Evolutionary conservation across 2,113 vertebrate genomes (phyloP).

Genomic region (Clarias batrachus): DNA sequence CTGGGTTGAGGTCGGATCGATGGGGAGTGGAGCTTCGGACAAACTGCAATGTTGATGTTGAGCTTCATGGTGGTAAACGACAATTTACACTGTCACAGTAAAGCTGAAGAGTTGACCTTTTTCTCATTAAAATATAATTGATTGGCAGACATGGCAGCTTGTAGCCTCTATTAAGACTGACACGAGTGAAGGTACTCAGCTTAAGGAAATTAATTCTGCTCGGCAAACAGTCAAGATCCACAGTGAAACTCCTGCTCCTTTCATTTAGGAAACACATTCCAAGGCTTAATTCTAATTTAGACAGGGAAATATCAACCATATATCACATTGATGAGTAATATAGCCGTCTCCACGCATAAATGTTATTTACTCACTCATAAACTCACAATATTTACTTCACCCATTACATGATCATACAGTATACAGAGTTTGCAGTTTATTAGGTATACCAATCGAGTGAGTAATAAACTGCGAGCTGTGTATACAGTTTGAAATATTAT

Average conservation of each 20-base stretch:
- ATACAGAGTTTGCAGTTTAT: not conserved
- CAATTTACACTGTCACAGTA: constrained; percentile 56
- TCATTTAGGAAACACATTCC: not conserved
- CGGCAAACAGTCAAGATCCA: constrained; percentile 49
- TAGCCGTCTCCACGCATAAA: not conserved
- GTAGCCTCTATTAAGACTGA: constrained; percentile 62
- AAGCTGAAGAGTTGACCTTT: constrained; percentile 54
- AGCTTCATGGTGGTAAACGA: constrained; percentile 56
- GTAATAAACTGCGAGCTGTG: not conserved
- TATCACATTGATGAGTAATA: not conserved
- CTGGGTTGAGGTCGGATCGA: constrained; percentile 49
- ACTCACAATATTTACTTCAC: constrained; percentile 3
- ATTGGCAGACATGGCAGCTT: constrained; percentile 54
- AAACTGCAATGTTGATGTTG: constrained; percentile 50
- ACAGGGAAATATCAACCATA: not conserved
- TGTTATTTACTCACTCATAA: not conserved
- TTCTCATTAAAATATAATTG: constrained; percentile 62
- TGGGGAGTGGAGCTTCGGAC: constrained; percentile 34
- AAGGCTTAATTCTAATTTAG: not conserved
- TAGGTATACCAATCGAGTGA: not conserved
- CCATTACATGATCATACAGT: not conserved
- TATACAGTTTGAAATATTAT: not conserved
- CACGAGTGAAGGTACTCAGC: constrained; percentile 30
- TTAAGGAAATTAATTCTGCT: constrained; percentile 54
- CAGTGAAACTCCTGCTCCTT: not conserved